Conservation (phyloP, 2,888 invertebrate genomes). For the Schizaphis graminum region DNA sequence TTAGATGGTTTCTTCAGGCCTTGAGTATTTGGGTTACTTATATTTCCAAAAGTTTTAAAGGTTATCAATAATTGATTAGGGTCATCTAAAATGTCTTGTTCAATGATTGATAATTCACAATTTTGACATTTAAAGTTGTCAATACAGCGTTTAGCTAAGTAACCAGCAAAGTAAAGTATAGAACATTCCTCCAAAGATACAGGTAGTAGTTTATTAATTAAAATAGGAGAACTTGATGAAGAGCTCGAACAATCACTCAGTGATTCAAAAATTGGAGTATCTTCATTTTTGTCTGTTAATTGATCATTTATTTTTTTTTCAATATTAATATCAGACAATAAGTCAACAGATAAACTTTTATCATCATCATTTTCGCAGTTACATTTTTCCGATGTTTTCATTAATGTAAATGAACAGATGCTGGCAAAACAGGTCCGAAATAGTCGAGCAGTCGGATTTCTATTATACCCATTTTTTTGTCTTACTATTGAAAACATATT, state of each 20-base stretch:
- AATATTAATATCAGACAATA: not conserved
- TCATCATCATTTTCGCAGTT: not conserved
- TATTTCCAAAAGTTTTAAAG: no score
- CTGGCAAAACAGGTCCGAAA: not conserved
- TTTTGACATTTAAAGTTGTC: not conserved
- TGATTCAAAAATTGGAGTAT: no score
- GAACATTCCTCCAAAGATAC: not conserved
- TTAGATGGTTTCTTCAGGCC: no score
- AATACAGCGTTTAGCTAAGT: not conserved
- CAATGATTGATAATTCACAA: no score
- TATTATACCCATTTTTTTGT: not conserved
- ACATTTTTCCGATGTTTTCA: slow-evolving; percentile 12
- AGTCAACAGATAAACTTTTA: not conserved
- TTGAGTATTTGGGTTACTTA: no score
- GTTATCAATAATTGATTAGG: no score
- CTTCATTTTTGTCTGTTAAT: no score
- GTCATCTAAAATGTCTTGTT: no score
- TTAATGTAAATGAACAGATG: not conserved
- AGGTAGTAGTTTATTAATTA: no score
- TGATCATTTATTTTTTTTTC: not conserved
- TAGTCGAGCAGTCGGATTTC: not conserved
- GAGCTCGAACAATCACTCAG: no score
- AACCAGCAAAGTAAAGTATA: not conserved
- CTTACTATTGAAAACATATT: not conserved
- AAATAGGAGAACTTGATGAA: no score